Base-by-base conservation (phyloP, 2,888 invertebrate genomes). In the Ganaspis brasiliensis region DNA sequence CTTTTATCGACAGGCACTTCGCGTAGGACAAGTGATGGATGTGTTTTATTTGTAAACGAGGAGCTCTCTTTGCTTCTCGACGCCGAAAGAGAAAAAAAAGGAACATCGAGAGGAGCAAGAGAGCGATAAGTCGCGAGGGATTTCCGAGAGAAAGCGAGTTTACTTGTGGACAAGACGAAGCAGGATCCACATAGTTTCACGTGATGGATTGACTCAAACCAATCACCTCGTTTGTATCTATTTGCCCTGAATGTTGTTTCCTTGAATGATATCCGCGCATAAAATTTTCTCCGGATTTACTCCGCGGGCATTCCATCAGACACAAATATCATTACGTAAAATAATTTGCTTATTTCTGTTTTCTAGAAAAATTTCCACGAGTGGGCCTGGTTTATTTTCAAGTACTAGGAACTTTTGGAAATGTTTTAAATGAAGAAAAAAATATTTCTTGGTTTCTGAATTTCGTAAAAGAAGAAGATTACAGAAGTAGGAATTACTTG, bases 211-310 rank as follows among this genome's bases (percentile, higher is more conserved):
- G 88, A 84, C 76, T 82, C 78, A 81, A 85, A 84, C 87, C 88
- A 87, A 88, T 88, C 88, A 84, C 87, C 86, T 88, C 87, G 87
- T 88, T 88, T 88, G 88, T 88, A 88, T 88, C 88, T 86, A 88
- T 88, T 88, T 88, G 88, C 87, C 83, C 82, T 81, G 85, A 88
- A 88, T 88, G 87, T 88, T 88, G 87, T 87, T 87, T 86, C 82
- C 76, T 72, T 77, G 57, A 59, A 75, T 57, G 19, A 40, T 72
- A 52, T 52, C 52, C 31, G 45, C 16, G 59, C 55, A 52, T 19
- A 56, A 26, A 67, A 67, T n/a, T 49, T 49, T 67, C 24, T 9
- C 24, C 24, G 19, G 16, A 14, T 21, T 21, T 12, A n/a, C 12
- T 45, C 12, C 16, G 4, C 24, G 4, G 37, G 45, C 24, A n/a